Conservation (phyloP, 2,888 invertebrate genomes). For the Poecilus cupreus region DNA sequence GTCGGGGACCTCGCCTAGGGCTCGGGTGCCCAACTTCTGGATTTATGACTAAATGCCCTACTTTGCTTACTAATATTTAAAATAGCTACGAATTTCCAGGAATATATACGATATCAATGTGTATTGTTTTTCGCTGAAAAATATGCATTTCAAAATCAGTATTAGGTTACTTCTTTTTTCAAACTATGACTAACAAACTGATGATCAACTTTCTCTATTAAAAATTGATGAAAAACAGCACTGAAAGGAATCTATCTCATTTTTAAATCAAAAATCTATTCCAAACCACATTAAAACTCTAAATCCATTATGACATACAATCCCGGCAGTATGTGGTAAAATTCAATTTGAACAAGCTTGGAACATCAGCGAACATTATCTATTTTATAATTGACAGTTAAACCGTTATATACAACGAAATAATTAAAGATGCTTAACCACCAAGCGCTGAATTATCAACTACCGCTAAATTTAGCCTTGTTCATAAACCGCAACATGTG, state of each 20-base stretch:
- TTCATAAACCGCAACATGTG: not conserved
- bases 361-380: not conserved
- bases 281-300: not conserved
- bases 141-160: too few species aligned
- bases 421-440: constrained; percentile 25
- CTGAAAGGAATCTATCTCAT: not conserved
- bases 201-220: too few species aligned
- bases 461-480: not conserved
- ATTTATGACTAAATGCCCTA: too few species aligned
- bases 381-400: constrained; percentile 26
- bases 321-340: not conserved
- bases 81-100: too few species aligned
- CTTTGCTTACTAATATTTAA: too few species aligned
- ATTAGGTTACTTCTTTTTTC: too few species aligned
- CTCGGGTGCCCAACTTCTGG: too few species aligned
- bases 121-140: too few species aligned
- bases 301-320: not conserved
- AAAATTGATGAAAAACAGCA: too few species aligned
- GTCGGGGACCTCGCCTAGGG: too few species aligned
- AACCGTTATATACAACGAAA: not conserved
- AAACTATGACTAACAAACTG: too few species aligned
- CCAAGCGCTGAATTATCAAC: not conserved
- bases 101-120: too few species aligned
- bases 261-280: not conserved
- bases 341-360: not conserved